A percentile compares a stretch with the other conserved stretches of the same genome.
phyloP scores from a whole-genome alignment of 2,888 invertebrate species.

The Pristionchus arcanus region DNA sequence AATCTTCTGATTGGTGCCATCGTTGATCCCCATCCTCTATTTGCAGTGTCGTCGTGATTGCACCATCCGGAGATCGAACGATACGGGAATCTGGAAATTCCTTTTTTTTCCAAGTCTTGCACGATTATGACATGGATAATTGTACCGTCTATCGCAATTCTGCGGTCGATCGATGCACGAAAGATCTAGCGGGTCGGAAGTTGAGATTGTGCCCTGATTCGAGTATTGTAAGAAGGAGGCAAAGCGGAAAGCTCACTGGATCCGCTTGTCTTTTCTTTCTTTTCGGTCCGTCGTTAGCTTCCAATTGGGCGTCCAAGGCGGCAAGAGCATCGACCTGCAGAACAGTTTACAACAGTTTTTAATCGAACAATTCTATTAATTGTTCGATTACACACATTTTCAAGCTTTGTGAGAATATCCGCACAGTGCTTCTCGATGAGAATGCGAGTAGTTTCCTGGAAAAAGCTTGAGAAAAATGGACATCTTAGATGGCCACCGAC shows the following conservation, averaged over 20 bases:
- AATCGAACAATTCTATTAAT: no score
- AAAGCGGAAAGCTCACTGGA: background rate
- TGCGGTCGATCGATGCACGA: conserved; percentile 12
- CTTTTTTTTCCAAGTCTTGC: background rate
- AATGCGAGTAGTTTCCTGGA: conserved; percentile 45
- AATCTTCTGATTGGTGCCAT: conserved; percentile 90
- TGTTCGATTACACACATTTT: background rate
- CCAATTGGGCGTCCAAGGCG: background rate
- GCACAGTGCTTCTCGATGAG: conserved; percentile 1
- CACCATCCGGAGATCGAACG: conserved; percentile 87
- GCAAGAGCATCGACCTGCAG: background rate
- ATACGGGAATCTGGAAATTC: conserved; percentile 57
- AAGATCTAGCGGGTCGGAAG: background rate
- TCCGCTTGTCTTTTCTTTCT: conserved; percentile 2
- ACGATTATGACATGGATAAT: background rate
- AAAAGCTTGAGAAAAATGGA: background rate
- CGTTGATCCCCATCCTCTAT: conserved; percentile 84
- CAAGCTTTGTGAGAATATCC: background rate
- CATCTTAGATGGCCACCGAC: background rate
- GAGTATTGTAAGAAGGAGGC: no score
- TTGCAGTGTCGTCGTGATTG: conserved; percentile 86
- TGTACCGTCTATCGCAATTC: background rate
- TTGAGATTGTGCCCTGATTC: background rate
- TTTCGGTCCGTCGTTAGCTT: background rate
- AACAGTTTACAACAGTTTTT: background rate